A percentile compares a stretch with the other conserved stretches of the same genome.
Evolutionary conservation across 2,797 vertebrate genomes (phyloP).

Genomic region (Bryconaethiops microstoma): DNA sequence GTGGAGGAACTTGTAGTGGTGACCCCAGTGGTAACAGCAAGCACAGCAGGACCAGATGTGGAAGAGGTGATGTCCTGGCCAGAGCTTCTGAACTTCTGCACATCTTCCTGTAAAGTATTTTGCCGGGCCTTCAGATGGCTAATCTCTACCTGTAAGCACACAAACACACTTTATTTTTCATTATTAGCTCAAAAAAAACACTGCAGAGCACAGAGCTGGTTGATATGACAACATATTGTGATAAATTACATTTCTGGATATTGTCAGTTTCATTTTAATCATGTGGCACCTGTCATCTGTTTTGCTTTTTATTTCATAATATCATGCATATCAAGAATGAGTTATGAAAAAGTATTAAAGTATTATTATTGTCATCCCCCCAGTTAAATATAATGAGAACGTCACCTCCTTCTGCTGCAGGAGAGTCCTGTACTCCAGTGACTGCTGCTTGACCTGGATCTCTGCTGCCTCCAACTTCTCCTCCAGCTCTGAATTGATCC

Average conservation of each 20-base stretch:
- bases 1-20: conserved; percentile 73
- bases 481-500: conserved; percentile 87
- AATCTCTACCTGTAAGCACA: conserved; percentile 87
- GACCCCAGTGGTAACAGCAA: conserved; percentile 68
- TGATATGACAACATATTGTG: too few species aligned
- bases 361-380: too few species aligned
- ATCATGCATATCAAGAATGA: too few species aligned
- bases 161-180: background rate
- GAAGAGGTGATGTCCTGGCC: conserved; percentile 71
- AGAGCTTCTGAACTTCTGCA: conserved; percentile 84
- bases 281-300: too few species aligned
- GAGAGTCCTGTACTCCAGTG: conserved; percentile 85
- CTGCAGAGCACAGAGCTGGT: background rate
- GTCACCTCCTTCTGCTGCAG: conserved; percentile 94
- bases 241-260: too few species aligned
- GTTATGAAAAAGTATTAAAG: too few species aligned
- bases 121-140: conserved; percentile 94
- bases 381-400: too few species aligned
- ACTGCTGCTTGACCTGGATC: conserved; percentile 91
- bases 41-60: conserved; percentile 60
- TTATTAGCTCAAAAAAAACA: background rate
- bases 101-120: conserved; percentile 87
- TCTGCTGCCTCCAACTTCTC: conserved; percentile 94
- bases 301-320: too few species aligned
- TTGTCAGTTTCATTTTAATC: too few species aligned